Conservation (phyloP, 2,888 invertebrate species). For the Plebejus argus region DNA sequence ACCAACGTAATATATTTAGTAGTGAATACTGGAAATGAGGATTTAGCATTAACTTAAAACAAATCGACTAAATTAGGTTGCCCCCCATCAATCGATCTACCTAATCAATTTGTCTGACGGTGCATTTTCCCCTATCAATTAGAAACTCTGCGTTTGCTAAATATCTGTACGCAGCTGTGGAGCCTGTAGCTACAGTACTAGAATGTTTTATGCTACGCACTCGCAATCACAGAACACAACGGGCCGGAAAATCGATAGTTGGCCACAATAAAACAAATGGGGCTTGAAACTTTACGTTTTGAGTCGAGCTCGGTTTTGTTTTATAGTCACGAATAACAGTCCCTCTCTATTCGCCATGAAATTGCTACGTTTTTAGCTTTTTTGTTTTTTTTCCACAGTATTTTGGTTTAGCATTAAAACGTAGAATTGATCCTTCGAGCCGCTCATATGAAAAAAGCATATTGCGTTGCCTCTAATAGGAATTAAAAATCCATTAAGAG, state of each 20-base stretch:
- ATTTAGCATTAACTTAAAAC: too few relatives aligned
- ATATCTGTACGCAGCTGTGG: neutral
- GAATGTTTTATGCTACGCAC: neutral
- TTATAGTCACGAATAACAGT: neutral
- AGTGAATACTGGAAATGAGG: too few relatives aligned
- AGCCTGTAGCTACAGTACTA: neutral
- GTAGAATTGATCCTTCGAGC: neutral
- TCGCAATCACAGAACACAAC: neutral
- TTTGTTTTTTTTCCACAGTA: neutral
- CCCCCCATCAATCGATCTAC: too few relatives aligned
- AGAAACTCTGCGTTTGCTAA: too few relatives aligned
- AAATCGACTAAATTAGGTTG: too few relatives aligned
- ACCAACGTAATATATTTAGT: too few relatives aligned
- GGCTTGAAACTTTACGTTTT: conserved; percentile 9
- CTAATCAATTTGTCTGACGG: too few relatives aligned
- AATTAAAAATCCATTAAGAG: too few relatives aligned
- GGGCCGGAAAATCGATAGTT: conserved; percentile 14
- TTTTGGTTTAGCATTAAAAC: neutral
- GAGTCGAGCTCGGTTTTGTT: neutral
- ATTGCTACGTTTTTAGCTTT: neutral
- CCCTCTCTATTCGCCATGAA: neutral
- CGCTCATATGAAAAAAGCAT: neutral
- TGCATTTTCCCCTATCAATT: too few relatives aligned
- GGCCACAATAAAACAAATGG: conserved; percentile 28
- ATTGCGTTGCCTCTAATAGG: neutral